Percentiles rank a stretch among this genome's conserved stretches.
These are phyloP conservation scores for Sanderia malayensis DNA, from an alignment of 30 jellyfish, hydroid and myxozoan species.

Conservation along the genomic window DNA sequence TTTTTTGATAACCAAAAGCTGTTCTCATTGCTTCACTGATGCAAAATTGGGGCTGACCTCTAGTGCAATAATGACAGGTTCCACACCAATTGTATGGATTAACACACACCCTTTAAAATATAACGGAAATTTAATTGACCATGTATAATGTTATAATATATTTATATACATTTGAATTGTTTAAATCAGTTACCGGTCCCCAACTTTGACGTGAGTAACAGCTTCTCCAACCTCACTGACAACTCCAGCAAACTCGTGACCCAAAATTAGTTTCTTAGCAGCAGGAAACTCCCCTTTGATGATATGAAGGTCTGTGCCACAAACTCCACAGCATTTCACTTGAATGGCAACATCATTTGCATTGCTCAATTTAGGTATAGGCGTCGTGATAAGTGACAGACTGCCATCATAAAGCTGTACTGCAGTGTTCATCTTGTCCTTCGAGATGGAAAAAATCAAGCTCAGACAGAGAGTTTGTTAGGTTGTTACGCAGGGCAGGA, in stretches of 20 bases:
- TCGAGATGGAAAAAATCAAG: too few species aligned
- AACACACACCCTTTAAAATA: constrained; percentile 63
- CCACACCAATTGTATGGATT: constrained; percentile 84
- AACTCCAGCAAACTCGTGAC: constrained; percentile 84
- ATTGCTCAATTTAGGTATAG: constrained; percentile 47
- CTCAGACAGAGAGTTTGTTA: too few species aligned
- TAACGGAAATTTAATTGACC: neutral
- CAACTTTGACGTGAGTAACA: constrained; percentile 66
- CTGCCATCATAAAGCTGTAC: constrained; percentile 64
- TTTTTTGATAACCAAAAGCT: constrained; percentile 69
- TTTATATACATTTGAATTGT: neutral
- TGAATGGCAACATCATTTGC: constrained; percentile 67
- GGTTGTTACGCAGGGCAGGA: too few species aligned
- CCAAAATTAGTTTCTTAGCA: constrained; percentile 56
- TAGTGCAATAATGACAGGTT: constrained; percentile 73
- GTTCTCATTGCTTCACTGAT: constrained; percentile 76
- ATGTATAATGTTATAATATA: neutral
- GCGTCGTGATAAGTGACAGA: constrained; percentile 49
- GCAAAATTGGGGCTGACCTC: constrained; percentile 89
- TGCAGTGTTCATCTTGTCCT: constrained; percentile 65
- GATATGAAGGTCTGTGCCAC: constrained; percentile 76
- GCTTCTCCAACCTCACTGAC: constrained; percentile 60
- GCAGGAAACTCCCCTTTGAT: constrained; percentile 66
- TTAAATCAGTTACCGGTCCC: constrained; percentile 55
- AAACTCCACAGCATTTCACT: constrained; percentile 72